Conservation (phyloP, 2,797 vertebrate genomes). For the Myripristis murdjan region DNA sequence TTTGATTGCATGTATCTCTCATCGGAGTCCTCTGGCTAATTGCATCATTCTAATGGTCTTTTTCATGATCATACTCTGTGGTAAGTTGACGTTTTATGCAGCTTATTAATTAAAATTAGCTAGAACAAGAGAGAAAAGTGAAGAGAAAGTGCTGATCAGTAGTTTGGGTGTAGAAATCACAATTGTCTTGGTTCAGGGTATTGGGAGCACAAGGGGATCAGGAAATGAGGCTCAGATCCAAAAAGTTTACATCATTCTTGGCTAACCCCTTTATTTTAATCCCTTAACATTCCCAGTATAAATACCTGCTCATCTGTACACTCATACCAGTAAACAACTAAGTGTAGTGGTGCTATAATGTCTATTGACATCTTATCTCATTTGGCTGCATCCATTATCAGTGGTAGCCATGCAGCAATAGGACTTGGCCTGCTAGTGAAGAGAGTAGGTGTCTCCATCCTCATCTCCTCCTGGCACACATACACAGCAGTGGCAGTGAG, state of each 20-base stretch:
- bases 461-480: slow-evolving; percentile 53
- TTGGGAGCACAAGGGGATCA: slow-evolving; percentile 53
- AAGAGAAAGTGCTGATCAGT: slow-evolving; percentile 78
- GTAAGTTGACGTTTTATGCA: slow-evolving; percentile 77
- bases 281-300: slow-evolving; percentile 52
- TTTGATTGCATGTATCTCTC: slow-evolving; percentile 84
- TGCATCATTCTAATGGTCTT: slow-evolving; percentile 82
- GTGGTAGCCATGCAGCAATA: slow-evolving; percentile 70
- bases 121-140: slow-evolving; percentile 64
- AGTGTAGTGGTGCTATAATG: slow-evolving; percentile 58
- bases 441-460: slow-evolving; percentile 79
- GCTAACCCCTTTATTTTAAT: slow-evolving; percentile 67
- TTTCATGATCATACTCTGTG: slow-evolving; percentile 75
- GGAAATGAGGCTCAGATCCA: slow-evolving; percentile 64
- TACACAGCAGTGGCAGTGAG: slow-evolving; percentile 42
- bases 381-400: slow-evolving; percentile 73
- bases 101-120: slow-evolving; percentile 83
- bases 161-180: slow-evolving; percentile 68
- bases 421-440: slow-evolving; percentile 71
- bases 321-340: slow-evolving; percentile 50
- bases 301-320: slow-evolving; percentile 50
- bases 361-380: slow-evolving; percentile 73
- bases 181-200: slow-evolving; percentile 69
- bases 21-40: slow-evolving; percentile 82
- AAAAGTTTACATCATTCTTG: slow-evolving; percentile 75